A percentile compares a stretch with the other conserved stretches of the same genome.
phyloP scores from a whole-genome alignment of 1,140 invertebrate species.

The Daktulosphaira vitifoliae region DNA sequence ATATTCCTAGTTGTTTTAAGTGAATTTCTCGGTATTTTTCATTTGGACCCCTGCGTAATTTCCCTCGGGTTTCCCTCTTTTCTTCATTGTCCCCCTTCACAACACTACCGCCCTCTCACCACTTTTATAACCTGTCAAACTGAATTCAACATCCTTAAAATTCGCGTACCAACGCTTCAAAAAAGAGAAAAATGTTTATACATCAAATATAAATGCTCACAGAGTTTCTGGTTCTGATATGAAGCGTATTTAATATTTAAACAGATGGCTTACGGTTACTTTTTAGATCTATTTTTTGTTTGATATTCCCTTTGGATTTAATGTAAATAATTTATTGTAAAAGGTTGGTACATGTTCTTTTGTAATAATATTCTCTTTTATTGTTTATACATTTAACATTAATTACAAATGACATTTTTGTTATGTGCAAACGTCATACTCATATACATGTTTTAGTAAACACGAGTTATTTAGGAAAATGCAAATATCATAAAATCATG shows the following conservation, averaged over 20 bases:
- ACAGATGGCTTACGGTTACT: neutral
- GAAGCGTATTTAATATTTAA: constrained; percentile 30
- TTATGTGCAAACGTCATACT: too few relatives aligned
- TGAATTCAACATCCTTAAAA: constrained; percentile 21
- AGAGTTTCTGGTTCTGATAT: constrained; percentile 3
- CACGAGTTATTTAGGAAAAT: too few relatives aligned
- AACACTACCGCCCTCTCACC: neutral
- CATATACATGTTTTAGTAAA: too few relatives aligned
- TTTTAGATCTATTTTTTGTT: neutral
- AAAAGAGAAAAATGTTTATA: neutral
- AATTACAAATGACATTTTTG: too few relatives aligned
- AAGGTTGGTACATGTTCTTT: too few relatives aligned
- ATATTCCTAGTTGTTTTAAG: constrained; percentile 30
- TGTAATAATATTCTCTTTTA: constrained; percentile 1
- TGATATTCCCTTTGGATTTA: neutral
- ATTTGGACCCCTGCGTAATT: constrained; percentile 28
- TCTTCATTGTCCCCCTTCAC: neutral
- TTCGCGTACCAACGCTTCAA: constrained; percentile 7
- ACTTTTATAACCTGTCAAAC: constrained; percentile 27
- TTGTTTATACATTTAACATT: constrained; percentile 14
- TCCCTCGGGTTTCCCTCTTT: constrained; percentile 22
- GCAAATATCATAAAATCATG: too few relatives aligned
- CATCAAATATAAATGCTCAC: constrained; percentile 21
- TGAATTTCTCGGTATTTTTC: constrained; percentile 31
- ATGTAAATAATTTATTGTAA: neutral